phyloP scores from a whole-genome alignment of 2,797 vertebrate species.

The Acomys russatus region DNA sequence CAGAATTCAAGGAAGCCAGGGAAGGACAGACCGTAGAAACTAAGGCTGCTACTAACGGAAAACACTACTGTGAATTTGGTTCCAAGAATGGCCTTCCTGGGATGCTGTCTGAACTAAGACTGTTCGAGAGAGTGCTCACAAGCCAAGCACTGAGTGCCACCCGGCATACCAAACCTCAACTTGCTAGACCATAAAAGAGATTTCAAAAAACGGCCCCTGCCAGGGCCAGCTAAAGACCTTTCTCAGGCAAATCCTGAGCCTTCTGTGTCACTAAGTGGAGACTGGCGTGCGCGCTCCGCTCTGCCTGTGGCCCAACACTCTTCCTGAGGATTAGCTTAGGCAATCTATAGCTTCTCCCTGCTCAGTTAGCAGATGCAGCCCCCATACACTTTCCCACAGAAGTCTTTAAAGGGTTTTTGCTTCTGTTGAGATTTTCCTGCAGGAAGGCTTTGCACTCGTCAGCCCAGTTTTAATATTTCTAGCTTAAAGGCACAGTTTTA shows the following conservation, averaged over 20 bases:
- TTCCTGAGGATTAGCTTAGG: conserved; percentile 32
- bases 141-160: neutral
- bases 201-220: neutral
- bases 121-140: neutral
- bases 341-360: conserved; percentile 34
- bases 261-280: neutral
- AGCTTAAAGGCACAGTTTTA: neutral
- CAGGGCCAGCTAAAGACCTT: neutral
- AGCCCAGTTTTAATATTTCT: neutral
- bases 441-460: neutral
- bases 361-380: neutral
- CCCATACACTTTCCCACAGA: neutral
- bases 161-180: conserved; percentile 8
- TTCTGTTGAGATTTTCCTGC: neutral
- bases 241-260: neutral
- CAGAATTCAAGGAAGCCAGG: conserved; percentile 21
- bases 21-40: conserved; percentile 35
- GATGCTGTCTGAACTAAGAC: neutral
- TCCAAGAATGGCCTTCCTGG: neutral
- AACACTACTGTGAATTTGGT: neutral
- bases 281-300: neutral
- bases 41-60: neutral
- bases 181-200: neutral
- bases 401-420: neutral
- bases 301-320: neutral